Evolutionary conservation across 1,140 invertebrate genomes (phyloP).

Genomic region (Nixonia krombeini): DNA sequence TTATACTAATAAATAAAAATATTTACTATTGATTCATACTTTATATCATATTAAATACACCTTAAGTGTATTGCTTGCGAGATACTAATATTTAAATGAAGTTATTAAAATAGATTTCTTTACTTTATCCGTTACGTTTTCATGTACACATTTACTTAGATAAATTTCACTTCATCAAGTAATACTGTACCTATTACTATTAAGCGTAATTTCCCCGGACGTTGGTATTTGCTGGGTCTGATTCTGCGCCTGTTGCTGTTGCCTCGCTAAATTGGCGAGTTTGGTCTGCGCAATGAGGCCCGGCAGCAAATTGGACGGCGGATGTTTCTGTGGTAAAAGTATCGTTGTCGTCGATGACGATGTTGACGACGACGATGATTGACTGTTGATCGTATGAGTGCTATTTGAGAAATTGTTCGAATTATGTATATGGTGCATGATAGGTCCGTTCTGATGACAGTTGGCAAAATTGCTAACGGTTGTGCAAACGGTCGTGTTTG

Average conservation of each 20-base stretch:
- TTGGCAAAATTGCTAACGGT: conserved; percentile 68
- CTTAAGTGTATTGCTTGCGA: too few species aligned
- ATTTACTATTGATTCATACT: too few species aligned
- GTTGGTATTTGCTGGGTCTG: conserved; percentile 65
- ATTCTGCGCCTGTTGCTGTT: conserved; percentile 57
- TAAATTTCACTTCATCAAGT: too few species aligned
- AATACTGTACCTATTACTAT: conserved; percentile 72
- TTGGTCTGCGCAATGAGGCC: conserved; percentile 65
- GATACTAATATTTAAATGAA: too few species aligned
- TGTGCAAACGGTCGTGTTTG: conserved; percentile 14
- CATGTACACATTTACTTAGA: too few species aligned
- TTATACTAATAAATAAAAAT: too few species aligned
- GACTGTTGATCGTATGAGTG: conserved; percentile 61
- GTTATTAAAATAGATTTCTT: too few species aligned
- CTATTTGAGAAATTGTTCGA: conserved; percentile 62
- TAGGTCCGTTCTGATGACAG: conserved; percentile 65
- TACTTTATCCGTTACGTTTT: too few species aligned
- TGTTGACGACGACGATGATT: too few species aligned
- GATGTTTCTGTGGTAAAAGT: conserved; percentile 65
- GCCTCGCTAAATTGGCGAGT: conserved; percentile 64
- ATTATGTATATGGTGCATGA: conserved; percentile 51
- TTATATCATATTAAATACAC: too few species aligned
- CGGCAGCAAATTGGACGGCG: conserved; percentile 66
- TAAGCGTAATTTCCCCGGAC: conserved; percentile 72
- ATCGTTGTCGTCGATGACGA: too few species aligned